Evolutionary conservation across 2,113 vertebrate genomes (phyloP).

Genomic region (Melanotaenia duboulayi): DNA sequence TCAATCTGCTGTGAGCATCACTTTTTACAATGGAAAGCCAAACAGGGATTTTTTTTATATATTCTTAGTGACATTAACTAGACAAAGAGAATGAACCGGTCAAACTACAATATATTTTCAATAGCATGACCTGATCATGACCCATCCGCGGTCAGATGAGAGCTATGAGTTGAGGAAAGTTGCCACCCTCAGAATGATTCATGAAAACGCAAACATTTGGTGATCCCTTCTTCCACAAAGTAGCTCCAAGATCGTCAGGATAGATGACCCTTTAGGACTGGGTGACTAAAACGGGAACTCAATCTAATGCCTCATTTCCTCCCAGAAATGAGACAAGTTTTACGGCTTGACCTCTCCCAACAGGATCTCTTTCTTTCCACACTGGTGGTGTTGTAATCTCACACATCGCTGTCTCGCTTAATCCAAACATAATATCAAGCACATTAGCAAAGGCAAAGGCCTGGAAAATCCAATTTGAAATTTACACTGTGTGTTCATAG

Average conservation of each 20-base stretch:
- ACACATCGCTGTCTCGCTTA: conserved; percentile 73
- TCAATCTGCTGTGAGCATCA: background rate
- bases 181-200: conserved; percentile 4
- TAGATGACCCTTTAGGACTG: conserved; percentile 75
- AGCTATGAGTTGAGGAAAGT: background rate
- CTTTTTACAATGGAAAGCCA: background rate
- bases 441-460: conserved; percentile 70
- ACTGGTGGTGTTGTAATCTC: conserved; percentile 64
- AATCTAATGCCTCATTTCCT: conserved; percentile 81
- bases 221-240: conserved; percentile 31
- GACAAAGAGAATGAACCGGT: background rate
- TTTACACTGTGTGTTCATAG: conserved; percentile 45
- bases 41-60: too few species aligned
- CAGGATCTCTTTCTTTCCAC: conserved; percentile 49
- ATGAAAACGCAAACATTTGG: conserved; percentile 19
- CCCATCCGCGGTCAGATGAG: background rate
- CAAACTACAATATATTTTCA: background rate
- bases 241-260: conserved; percentile 52
- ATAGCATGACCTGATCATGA: background rate
- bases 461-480: conserved; percentile 77
- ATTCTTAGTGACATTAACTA: too few species aligned
- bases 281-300: conserved; percentile 78
- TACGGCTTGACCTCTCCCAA: conserved; percentile 69
- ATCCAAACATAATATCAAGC: conserved; percentile 78
- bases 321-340: conserved; percentile 70